Conservation (phyloP, 2,113 vertebrate genomes). For the Rhynchomys soricoides region DNA sequence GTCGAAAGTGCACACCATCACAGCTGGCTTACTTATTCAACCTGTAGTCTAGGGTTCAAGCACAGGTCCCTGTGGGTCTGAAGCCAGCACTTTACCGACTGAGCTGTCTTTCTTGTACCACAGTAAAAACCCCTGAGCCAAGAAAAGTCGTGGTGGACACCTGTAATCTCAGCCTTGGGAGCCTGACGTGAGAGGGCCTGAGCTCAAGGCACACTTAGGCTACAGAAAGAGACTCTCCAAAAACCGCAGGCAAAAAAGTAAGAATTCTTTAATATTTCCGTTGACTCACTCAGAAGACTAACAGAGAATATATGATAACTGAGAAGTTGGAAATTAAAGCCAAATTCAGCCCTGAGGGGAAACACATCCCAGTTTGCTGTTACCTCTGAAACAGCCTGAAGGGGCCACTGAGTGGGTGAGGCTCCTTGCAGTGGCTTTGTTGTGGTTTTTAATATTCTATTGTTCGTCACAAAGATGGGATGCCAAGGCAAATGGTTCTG, state of each 20-base stretch:
- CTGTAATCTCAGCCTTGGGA: not conserved
- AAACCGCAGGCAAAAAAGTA: not conserved
- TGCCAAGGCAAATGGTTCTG: not conserved
- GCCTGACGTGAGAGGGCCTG: not conserved
- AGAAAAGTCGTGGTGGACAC: not conserved
- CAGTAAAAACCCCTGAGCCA: not conserved
- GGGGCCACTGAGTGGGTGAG: too few relatives aligned
- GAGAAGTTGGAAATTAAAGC: not conserved
- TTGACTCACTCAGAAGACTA: not conserved
- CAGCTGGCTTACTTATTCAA: not conserved
- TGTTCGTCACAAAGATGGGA: not conserved
- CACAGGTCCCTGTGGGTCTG: not conserved
- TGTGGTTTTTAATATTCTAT: not conserved
- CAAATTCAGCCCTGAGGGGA: not conserved
- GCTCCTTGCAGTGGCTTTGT: not conserved
- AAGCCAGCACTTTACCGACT: too few relatives aligned
- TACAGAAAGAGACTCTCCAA: not conserved
- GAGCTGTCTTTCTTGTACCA: not conserved
- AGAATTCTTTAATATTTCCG: not conserved
- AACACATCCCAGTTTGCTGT: too few relatives aligned
- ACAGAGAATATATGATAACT: not conserved
- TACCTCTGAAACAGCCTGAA: not conserved
- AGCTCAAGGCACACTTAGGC: not conserved
- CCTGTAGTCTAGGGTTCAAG: too few relatives aligned
- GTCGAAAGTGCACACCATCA: not conserved